phyloP scores from a whole-genome alignment of 2,888 invertebrate genomes.

The Zygothrica quintamaculata region DNA sequence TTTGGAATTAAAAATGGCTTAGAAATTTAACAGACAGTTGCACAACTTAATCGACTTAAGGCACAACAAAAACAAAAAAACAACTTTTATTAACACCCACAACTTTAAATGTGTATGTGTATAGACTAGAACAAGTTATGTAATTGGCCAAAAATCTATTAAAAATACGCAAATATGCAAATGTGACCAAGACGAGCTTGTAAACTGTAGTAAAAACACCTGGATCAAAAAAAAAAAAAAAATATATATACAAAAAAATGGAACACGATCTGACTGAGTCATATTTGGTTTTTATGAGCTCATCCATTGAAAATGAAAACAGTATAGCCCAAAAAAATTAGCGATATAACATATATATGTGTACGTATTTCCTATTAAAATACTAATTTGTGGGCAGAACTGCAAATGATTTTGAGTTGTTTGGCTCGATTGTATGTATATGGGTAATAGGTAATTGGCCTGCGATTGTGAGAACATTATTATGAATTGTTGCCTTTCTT shows the following conservation, averaged over 20 bases:
- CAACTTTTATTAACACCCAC: slow-evolving; percentile 7
- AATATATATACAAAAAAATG: slow-evolving; percentile 3
- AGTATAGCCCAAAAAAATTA: slow-evolving; percentile 7
- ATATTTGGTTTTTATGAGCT: slow-evolving; percentile 46
- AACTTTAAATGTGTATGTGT: slow-evolving; percentile 6
- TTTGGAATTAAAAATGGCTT: no score
- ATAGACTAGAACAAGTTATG: slow-evolving; percentile 32
- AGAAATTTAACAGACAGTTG: no score
- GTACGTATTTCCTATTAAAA: slow-evolving; percentile 8
- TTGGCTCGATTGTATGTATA: slow-evolving; percentile 27
- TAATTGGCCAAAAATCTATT: slow-evolving; percentile 41
- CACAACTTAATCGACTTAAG: slow-evolving; percentile 1
- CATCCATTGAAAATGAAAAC: slow-evolving; percentile 32
- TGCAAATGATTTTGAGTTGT: slow-evolving; percentile 2
- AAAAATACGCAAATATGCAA: slow-evolving; percentile 27
- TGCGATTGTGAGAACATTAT: slow-evolving; percentile 51
- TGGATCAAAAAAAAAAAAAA: neutral
- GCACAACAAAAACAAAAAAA: slow-evolving; percentile 8
- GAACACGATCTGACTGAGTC: slow-evolving; percentile 34
- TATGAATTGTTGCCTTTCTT: slow-evolving; percentile 60
- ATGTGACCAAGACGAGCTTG: slow-evolving; percentile 2
- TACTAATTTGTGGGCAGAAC: slow-evolving; percentile 22
- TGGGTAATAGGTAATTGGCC: slow-evolving; percentile 40
- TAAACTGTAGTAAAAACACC: slow-evolving; percentile 1
- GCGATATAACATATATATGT: slow-evolving; percentile 6